Conservation (phyloP, 2,113 vertebrate species). For the Callospermophilus lateralis region DNA sequence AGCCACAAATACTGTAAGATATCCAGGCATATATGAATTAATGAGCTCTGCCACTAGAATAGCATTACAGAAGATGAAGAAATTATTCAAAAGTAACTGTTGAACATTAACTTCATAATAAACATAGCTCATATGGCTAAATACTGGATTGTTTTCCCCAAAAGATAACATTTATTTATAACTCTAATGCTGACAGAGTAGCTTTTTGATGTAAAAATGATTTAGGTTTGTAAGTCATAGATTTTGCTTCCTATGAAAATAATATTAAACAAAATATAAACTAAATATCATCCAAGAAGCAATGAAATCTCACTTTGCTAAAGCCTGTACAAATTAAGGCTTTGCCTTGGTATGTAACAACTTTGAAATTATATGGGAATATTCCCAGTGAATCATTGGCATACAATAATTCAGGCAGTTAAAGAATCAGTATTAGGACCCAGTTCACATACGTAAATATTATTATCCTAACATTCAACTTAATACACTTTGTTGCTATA, state of each 20-base stretch:
- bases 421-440: constrained; percentile 27
- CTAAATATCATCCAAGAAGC: constrained; percentile 66
- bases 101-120: constrained; percentile 64
- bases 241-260: constrained; percentile 60
- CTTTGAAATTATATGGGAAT: constrained; percentile 53
- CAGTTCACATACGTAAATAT: not conserved
- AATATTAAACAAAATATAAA: constrained; percentile 57
- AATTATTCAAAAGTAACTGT: constrained; percentile 19
- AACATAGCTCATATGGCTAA: constrained; percentile 58
- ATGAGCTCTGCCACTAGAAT: not conserved
- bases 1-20: not conserved
- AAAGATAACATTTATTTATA: constrained; percentile 64
- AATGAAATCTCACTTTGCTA: constrained; percentile 56
- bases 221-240: constrained; percentile 37
- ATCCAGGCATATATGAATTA: not conserved
- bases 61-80: constrained; percentile 29
- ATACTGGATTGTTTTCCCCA: constrained; percentile 41
- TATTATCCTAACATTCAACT: constrained; percentile 40
- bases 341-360: constrained; percentile 57
- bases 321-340: constrained; percentile 73
- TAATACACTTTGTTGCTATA: not conserved
- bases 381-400: constrained; percentile 40
- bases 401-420: constrained; percentile 53
- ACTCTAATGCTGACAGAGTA: constrained; percentile 29
- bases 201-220: constrained; percentile 59